A percentile compares a stretch with the other conserved stretches of the same genome.
Conservation (phyloP, 1,140 invertebrate species). For the Stenopsyche tienmushanensis region DNA sequence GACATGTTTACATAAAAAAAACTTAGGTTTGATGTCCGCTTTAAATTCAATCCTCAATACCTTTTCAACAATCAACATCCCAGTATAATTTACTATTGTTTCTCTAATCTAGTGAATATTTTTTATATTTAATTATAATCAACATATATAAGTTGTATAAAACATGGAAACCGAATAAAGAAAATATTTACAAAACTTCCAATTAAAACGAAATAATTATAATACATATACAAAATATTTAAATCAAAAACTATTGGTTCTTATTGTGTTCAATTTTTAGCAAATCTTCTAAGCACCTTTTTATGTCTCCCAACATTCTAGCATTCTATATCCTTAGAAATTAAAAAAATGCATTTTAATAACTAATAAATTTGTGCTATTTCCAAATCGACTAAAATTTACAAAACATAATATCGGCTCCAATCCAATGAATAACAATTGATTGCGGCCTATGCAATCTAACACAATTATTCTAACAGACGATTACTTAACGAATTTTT, state of each 20-base stretch:
- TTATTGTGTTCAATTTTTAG: constrained; percentile 6
- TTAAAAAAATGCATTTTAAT: constrained; percentile 7
- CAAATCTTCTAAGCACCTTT: constrained; percentile 28
- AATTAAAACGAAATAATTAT: constrained; percentile 6
- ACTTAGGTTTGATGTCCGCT: constrained; percentile 4
- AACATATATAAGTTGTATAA: constrained; percentile 19
- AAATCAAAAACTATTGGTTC: constrained; percentile 1
- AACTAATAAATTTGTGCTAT: not conserved
- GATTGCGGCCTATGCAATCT: too few species aligned
- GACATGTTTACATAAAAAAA: constrained; percentile 6
- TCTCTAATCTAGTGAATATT: constrained; percentile 3
- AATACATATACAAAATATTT: not conserved
- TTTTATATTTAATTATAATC: constrained; percentile 11
- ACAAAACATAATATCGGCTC: not conserved
- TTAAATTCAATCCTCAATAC: constrained; percentile 7
- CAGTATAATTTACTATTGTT: constrained; percentile 16
- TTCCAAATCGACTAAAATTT: not conserved
- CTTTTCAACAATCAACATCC: constrained; percentile 3
- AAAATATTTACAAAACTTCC: constrained; percentile 12
- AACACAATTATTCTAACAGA: not conserved
- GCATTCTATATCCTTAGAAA: constrained; percentile 10
- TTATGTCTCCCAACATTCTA: constrained; percentile 16
- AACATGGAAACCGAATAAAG: constrained; percentile 3
- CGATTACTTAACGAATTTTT: not conserved
- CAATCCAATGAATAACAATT: too few species aligned